Evolutionary conservation across 2,888 invertebrate genomes (phyloP).

Genomic region (Steinernema scapterisci): DNA sequence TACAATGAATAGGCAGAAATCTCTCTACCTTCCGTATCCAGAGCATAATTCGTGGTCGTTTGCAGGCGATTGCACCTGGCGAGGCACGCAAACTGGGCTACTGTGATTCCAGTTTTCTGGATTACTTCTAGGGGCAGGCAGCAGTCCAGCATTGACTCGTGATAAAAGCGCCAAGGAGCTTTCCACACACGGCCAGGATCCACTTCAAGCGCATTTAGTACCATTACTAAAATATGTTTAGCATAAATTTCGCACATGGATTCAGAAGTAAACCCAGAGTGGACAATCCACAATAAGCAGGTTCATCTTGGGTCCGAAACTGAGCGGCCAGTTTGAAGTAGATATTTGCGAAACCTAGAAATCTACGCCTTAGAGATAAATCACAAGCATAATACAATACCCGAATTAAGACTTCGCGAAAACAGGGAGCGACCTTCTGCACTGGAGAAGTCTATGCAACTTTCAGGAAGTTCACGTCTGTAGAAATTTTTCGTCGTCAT

Average conservation of each 20-base stretch:
- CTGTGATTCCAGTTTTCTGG: conserved; percentile 65
- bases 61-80: conserved; percentile 68
- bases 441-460: conserved; percentile 68
- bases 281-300: conserved; percentile 69
- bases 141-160: conserved; percentile 70
- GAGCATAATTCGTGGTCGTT: conserved; percentile 46
- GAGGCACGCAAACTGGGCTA: conserved; percentile 68
- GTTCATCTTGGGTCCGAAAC: conserved; percentile 70
- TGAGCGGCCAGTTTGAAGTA: conserved; percentile 69
- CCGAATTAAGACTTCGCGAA: conserved; percentile 34
- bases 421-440: conserved; percentile 68
- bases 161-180: conserved; percentile 70
- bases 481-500: conserved; percentile 64
- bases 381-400: background rate
- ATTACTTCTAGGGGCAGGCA: conserved; percentile 67
- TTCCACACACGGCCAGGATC: conserved; percentile 68
- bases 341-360: conserved; percentile 66
- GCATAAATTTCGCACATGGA: background rate
- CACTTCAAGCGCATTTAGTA: conserved; percentile 69
- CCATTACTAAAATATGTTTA: conserved; percentile 51
- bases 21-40: conserved; percentile 38
- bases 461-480: conserved; percentile 66
- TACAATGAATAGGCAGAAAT: too few species aligned
- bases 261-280: conserved; percentile 54
- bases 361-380: background rate